Evolutionary conservation across 2,797 vertebrate species (phyloP).

Genomic region (Pagetopsis macropterus): DNA sequence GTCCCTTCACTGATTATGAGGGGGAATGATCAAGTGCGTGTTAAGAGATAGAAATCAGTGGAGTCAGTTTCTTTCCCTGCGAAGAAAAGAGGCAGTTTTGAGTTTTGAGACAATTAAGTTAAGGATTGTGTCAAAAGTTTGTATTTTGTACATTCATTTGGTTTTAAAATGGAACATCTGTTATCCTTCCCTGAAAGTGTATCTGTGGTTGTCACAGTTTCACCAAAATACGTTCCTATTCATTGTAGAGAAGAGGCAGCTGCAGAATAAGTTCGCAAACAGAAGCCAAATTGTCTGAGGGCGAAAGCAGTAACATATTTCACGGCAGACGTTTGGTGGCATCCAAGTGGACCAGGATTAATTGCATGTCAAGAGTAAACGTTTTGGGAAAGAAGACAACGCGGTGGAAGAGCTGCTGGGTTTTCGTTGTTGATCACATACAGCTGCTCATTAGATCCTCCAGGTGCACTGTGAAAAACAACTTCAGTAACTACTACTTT

Average conservation of each 20-base stretch:
- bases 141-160: conserved; percentile 11
- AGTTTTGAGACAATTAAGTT: background rate
- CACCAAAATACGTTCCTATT: conserved; percentile 33
- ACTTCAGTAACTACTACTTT: too few relatives aligned
- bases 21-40: background rate
- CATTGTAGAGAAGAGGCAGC: conserved; percentile 22
- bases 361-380: conserved; percentile 19
- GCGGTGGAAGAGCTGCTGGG: too few relatives aligned
- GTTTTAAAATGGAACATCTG: conserved; percentile 11
- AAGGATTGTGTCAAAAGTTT: conserved; percentile 9
- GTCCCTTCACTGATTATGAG: conserved; percentile 1
- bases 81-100: background rate
- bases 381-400: background rate
- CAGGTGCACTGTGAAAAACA: too few relatives aligned
- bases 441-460: too few relatives aligned
- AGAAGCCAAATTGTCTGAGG: conserved; percentile 33
- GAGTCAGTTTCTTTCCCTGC: background rate
- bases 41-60: background rate
- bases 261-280: conserved; percentile 23
- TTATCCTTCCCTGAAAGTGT: conserved; percentile 20
- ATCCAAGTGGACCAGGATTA: conserved; percentile 36
- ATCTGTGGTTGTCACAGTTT: conserved; percentile 29
- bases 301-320: conserved; percentile 37
- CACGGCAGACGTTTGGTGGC: conserved; percentile 30
- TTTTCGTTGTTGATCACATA: too few relatives aligned